Percentiles rank a stretch among this genome's conserved stretches.
These are phyloP conservation scores for Ploceus nigricollis DNA, from an alignment of 2,113 vertebrate genomes.

Conservation along the genomic window DNA sequence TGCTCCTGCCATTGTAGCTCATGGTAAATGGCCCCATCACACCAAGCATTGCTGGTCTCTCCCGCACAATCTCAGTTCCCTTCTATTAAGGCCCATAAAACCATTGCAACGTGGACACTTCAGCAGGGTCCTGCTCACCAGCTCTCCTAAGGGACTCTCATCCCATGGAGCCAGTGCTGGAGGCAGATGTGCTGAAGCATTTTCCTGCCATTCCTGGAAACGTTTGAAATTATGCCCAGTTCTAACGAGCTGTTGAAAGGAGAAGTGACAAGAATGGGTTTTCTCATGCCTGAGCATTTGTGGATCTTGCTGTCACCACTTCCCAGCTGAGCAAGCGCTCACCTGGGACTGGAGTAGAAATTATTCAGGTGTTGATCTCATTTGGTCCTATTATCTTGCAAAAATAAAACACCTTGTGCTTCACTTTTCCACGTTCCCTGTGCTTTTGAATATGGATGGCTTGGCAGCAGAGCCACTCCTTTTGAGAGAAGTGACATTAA, in stretches of 20 bases:
- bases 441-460: not conserved
- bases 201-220: not conserved
- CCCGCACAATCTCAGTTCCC: not conserved
- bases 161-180: accelerated
- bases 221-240: not conserved
- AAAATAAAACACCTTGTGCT: not conserved
- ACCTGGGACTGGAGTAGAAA: not conserved
- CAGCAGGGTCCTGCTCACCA: not conserved
- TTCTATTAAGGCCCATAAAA: not conserved
- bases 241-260: not conserved
- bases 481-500: not conserved
- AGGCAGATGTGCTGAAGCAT: not conserved
- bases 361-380: not conserved
- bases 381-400: not conserved
- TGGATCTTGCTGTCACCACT: not conserved
- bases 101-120: accelerated
- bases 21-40: not conserved
- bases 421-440: not conserved
- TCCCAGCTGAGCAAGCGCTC: not conserved
- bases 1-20: not conserved
- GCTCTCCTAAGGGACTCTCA: not conserved
- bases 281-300: not conserved
- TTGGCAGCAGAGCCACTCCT: not conserved
- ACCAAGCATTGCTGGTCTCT: not conserved
- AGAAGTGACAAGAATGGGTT: not conserved